Percentiles rank a stretch among this genome's conserved stretches.
Conservation (phyloP, 1,140 invertebrate species). For the Pseudomyrmex flavicornis region DNA sequence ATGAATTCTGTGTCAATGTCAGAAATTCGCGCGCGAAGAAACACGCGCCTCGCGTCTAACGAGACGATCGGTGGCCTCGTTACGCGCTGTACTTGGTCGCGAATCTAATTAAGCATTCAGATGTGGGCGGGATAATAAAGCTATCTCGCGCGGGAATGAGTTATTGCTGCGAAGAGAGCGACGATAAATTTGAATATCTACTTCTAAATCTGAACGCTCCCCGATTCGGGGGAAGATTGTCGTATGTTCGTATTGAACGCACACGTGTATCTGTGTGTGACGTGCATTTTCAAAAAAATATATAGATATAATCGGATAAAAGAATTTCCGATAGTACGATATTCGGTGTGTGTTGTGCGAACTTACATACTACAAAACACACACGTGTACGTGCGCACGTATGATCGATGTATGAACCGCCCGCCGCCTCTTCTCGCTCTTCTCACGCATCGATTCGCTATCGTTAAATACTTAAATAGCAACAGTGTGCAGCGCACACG, state of each 20-base stretch:
- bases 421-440: not conserved
- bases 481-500: not conserved
- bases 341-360: too few species aligned
- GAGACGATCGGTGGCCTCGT: slow-evolving; percentile 2
- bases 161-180: slow-evolving; percentile 13
- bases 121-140: slow-evolving; percentile 21
- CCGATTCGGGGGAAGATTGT: too few species aligned
- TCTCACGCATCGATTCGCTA: slow-evolving; percentile 23
- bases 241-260: too few species aligned
- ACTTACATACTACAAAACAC: too few species aligned
- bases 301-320: not conserved
- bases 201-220: not conserved
- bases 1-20: slow-evolving; percentile 64
- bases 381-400: too few species aligned
- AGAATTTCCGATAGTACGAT: not conserved
- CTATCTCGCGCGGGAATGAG: slow-evolving; percentile 20
- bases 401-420: too few species aligned
- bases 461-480: slow-evolving; percentile 56
- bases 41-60: not conserved
- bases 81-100: not conserved
- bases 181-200: slow-evolving; percentile 13
- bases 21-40: slow-evolving; percentile 30
- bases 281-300: not conserved
- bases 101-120: slow-evolving; percentile 42
- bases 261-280: not conserved